Conservation (phyloP, 2,888 invertebrate species). For the Brachyopa scutellaris region DNA sequence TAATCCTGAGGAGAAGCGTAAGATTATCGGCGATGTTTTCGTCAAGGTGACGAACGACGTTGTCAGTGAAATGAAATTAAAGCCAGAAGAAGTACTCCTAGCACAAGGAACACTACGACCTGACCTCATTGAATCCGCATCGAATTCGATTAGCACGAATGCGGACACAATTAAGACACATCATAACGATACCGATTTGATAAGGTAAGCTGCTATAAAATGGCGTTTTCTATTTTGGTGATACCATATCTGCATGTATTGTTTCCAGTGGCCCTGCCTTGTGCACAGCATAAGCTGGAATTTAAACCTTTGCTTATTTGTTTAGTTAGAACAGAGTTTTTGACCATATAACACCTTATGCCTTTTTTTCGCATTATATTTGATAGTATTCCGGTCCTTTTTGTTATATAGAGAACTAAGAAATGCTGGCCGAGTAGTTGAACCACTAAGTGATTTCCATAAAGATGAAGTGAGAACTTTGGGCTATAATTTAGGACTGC, state of each 20-base stretch:
- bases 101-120: conserved; percentile 98
- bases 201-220: conserved; percentile 84
- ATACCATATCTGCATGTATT: too few species aligned
- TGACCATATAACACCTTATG: too few species aligned
- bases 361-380: too few species aligned
- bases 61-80: conserved; percentile 92
- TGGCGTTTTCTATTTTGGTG: too few species aligned
- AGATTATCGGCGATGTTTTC: conserved; percentile 99
- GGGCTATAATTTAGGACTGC: conserved; percentile 94
- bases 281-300: too few species aligned
- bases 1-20: conserved; percentile 98
- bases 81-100: conserved; percentile 95
- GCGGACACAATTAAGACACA: conserved; percentile 99
- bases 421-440: conserved; percentile 93
- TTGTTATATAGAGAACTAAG: conserved; percentile 83
- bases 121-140: conserved; percentile 99
- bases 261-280: too few species aligned
- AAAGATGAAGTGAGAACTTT: conserved; percentile 97
- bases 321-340: too few species aligned
- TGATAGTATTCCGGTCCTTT: background rate
- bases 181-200: conserved; percentile 98
- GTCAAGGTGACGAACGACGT: conserved; percentile 96
- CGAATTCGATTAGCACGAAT: conserved; percentile 90
- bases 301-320: too few species aligned
- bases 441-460: conserved; percentile 99